These are phyloP conservation scores for Pluvialis apricaria DNA, from an alignment of 2,113 vertebrate species.

Conservation along the genomic window DNA sequence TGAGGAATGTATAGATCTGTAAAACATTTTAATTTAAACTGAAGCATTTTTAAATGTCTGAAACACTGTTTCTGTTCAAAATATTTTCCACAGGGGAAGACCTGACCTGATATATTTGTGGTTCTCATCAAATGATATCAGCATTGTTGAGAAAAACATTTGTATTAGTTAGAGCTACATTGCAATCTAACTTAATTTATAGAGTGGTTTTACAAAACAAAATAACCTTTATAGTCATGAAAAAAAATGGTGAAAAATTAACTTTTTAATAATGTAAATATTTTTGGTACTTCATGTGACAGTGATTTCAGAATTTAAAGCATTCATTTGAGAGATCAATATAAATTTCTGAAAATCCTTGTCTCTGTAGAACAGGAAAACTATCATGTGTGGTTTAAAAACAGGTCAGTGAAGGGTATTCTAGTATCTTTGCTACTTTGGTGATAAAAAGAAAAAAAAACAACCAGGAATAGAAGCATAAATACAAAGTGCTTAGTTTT, in stretches of 20 bases:
- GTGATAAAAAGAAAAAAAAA: constrained; percentile 49
- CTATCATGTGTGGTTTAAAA: constrained; percentile 62
- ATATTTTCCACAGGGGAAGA: constrained; percentile 15
- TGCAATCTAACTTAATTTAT: constrained; percentile 34
- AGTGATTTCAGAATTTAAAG: constrained; percentile 28
- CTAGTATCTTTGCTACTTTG: constrained; percentile 66
- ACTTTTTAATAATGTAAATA: neutral
- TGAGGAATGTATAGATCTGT: constrained; percentile 52
- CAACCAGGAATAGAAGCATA: constrained; percentile 72
- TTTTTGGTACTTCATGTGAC: constrained; percentile 18
- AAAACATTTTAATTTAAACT: constrained; percentile 42
- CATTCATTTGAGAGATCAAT: constrained; percentile 37
- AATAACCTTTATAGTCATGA: neutral
- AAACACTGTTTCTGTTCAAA: constrained; percentile 62
- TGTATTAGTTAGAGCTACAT: constrained; percentile 20
- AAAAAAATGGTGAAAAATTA: neutral
- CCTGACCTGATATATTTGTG: constrained; percentile 45
- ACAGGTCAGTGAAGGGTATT: constrained; percentile 52
- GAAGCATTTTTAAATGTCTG: constrained; percentile 63
- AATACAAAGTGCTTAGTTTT: constrained; percentile 66
- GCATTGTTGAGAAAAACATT: neutral
- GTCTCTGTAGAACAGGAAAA: constrained; percentile 57
- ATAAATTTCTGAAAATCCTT: constrained; percentile 58
- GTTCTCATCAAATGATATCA: constrained; percentile 31
- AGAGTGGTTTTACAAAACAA: constrained; percentile 34